phyloP scores from a whole-genome alignment of 2,888 invertebrate species.

The Xestia c-nigrum region DNA sequence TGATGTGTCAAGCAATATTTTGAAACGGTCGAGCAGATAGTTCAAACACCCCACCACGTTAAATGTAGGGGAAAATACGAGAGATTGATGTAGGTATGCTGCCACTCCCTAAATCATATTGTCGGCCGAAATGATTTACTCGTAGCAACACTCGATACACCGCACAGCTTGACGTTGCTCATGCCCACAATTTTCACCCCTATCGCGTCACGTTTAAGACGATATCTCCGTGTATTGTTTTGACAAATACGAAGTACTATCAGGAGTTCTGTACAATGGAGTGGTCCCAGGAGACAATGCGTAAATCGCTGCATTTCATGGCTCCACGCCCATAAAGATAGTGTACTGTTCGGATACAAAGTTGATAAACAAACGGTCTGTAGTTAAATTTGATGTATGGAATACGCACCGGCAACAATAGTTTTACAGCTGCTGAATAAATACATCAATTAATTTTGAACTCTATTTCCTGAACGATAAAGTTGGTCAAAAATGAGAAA shows the following conservation, averaged over 20 bases:
- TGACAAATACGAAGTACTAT: constrained; percentile 60
- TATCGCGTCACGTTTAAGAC: constrained; percentile 49
- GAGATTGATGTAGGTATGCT: constrained; percentile 58
- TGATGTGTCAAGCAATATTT: constrained; percentile 40
- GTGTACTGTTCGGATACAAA: constrained; percentile 72
- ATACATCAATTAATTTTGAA: constrained; percentile 45
- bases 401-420: constrained; percentile 52
- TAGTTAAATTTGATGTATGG: constrained; percentile 77
- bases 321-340: constrained; percentile 75
- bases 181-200: constrained; percentile 39
- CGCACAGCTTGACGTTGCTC: constrained; percentile 29
- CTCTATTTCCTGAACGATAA: constrained; percentile 32
- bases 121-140: constrained; percentile 64
- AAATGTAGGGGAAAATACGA: constrained; percentile 54
- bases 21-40: constrained; percentile 24
- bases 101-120: constrained; percentile 64
- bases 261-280: constrained; percentile 63
- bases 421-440: constrained; percentile 44
- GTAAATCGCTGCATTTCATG: constrained; percentile 72
- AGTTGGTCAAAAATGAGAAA: constrained; percentile 22
- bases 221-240: constrained; percentile 54
- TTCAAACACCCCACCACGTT: constrained; percentile 50
- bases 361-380: constrained; percentile 76
- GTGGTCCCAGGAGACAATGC: constrained; percentile 69
- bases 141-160: constrained; percentile 46